Evolutionary conservation across 2,888 invertebrate genomes (phyloP), one percentile per base, ranked within the genome.

Genomic region (Ethmia dodecea): DNA sequence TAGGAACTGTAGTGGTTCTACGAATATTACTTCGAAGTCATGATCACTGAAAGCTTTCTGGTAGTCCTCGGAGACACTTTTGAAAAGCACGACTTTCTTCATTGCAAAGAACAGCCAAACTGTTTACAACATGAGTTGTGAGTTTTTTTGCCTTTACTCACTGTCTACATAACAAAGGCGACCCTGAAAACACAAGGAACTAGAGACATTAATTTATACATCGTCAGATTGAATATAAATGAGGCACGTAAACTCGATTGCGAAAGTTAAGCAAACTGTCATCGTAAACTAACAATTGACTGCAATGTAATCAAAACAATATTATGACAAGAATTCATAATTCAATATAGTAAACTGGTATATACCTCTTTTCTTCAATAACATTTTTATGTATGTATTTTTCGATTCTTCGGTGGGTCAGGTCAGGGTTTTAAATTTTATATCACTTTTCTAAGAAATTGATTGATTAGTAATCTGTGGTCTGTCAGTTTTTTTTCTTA

Each of bases 61-160:
- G 43, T 84, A 84, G 35, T 83, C 81, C 49, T 81, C 80, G 0
- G 81, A 83, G 33, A 54, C 64, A 39, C 74, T 67, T 53, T 77
- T 84, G 47, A 84, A 84, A 37, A 84, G 50, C 29, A 77, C 68
- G 3, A 80, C 71, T 59, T 72, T 78, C 66, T 71, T 76, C 83
- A 84, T 84, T 41, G 47, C 50, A 34, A 28, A n/a, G 16, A 25
- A 37, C 37, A n/a, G 8, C n/a, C 28, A 35, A 27, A 31, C 22
- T 35, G 22, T 24, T 10, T 34, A 27, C 6, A 30, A 31, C 30
- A 13, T n/a, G n/a, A 11, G 16, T 16, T 11, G 8, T n/a, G n/a
- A n/a, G n/a, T 8, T 33, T 13, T 10, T 5, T 33, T 33, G 40
- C 33, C 28, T 38, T 36, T 37, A 37, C 31, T n/a, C 34, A 10